Evolutionary conservation across 1,140 invertebrate species (phyloP), one percentile per base, ranked within the genome.

Genomic region (Lepidurus couesii): DNA sequence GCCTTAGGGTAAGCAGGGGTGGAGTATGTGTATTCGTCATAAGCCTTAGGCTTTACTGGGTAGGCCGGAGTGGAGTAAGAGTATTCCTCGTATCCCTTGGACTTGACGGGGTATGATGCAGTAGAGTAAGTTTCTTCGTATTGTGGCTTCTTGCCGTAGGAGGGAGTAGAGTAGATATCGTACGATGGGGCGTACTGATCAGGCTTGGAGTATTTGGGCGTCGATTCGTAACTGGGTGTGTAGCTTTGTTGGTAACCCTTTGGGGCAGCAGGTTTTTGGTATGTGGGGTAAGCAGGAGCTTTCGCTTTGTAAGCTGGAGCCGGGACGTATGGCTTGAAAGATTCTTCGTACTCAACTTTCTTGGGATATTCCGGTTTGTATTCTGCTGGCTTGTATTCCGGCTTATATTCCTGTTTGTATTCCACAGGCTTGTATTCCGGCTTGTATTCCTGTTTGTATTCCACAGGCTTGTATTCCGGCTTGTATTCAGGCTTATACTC

Each of bases 401-500:
- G 42, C 34, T 77, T 34, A 34, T 34, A 34, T 34, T 34, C 34
- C 26, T 34, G 34, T 3, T 34, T 34, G 26, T 34, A 34, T 34
- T 34, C 26, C 26, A 34, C 26, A 34, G 34, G 34, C 73, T 34
- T 34, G 34, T 34, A 65, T 16, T 65, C 53, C 1, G 53, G 53
- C 21, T 65, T 65, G n/a, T 65, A 65, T 21, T 65, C 53, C 53
- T 43, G 76, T 7, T 77, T 47, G 44, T 77, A 77, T 16, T 77
- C 75, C 24, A 16, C 42, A 65, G 53, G 53, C 21, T 65, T 65
- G 26, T 75, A 75, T 44, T 75, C 74, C 42, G 26, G 74, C 13
- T 78, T 78, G 13, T 78, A 42, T 78, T 65, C 53, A 11, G 75
- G 75, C 75, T 42, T 26, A 8, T 76, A 76, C 1, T 34, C 75